These are phyloP conservation scores for Nomada ferruginata DNA, from an alignment of 2,888 invertebrate genomes.

Conservation along the genomic window DNA sequence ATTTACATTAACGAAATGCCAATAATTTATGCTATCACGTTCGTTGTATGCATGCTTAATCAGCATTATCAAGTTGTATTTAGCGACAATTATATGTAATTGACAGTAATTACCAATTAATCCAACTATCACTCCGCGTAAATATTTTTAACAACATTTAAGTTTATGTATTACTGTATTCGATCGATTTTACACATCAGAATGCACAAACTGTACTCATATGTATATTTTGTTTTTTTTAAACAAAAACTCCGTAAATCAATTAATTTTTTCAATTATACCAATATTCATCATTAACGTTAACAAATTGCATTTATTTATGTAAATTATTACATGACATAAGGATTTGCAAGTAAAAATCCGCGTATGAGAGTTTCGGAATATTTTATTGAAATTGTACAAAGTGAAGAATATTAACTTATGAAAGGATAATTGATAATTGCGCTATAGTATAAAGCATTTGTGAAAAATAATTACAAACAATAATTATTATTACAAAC, in stretches of 20 bases:
- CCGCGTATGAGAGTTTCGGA: neutral
- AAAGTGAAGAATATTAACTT: conserved; percentile 29
- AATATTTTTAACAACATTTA: neutral
- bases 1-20: neutral
- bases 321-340: neutral
- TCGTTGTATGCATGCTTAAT: neutral
- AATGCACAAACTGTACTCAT: no score
- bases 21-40: neutral
- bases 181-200: no score
- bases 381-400: conserved; percentile 45
- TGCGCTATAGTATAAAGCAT: conserved; percentile 14
- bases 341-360: neutral
- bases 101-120: conserved; percentile 4
- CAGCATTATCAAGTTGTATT: neutral
- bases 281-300: no score
- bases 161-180: neutral
- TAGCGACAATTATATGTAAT: neutral
- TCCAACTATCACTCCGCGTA: conserved; percentile 2
- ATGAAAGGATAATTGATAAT: conserved; percentile 5
- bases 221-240: no score
- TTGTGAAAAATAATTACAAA: conserved; percentile 13
- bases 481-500: conserved; percentile 27
- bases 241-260: no score
- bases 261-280: no score
- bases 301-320: no score